Evolutionary conservation across 2,113 vertebrate species (phyloP).

Genomic region (Colossoma macropomum): DNA sequence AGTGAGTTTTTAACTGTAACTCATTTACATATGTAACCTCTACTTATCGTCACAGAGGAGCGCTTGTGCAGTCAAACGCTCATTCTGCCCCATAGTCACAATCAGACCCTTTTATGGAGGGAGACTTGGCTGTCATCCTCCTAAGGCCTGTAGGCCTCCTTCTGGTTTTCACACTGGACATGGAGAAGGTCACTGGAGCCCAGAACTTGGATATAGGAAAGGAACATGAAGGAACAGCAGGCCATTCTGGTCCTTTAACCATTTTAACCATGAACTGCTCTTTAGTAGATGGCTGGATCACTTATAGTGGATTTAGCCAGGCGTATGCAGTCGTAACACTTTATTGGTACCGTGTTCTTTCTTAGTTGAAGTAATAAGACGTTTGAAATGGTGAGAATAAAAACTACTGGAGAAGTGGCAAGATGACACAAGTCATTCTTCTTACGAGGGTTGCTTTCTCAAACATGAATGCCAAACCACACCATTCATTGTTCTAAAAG

Average conservation of each 20-base stretch:
- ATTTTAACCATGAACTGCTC: neutral
- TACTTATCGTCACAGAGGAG: slow-evolving; percentile 30
- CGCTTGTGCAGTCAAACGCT: slow-evolving; percentile 3
- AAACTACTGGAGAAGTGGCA: too few species aligned
- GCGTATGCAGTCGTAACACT: too few species aligned
- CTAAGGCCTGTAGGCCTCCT: neutral
- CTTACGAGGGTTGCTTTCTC: neutral
- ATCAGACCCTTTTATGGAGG: neutral
- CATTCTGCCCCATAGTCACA: neutral
- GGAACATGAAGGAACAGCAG: neutral
- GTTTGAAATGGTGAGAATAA: too few species aligned
- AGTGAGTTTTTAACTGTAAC: slow-evolving; percentile 68
- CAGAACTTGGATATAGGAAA: neutral
- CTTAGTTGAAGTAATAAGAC: neutral
- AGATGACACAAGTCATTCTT: too few species aligned
- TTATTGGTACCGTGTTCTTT: too few species aligned
- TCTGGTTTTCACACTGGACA: neutral
- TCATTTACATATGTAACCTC: slow-evolving; percentile 69
- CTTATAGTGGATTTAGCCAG: too few species aligned
- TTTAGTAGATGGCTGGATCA: too few species aligned
- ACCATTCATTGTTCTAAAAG: slow-evolving; percentile 69
- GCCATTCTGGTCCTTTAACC: neutral
- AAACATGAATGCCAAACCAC: too few species aligned
- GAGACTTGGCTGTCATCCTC: neutral
- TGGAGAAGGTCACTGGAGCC: neutral